These are phyloP conservation scores for Copsychus sechellarum DNA, from an alignment of 2,113 vertebrate genomes.

Conservation along the genomic window DNA sequence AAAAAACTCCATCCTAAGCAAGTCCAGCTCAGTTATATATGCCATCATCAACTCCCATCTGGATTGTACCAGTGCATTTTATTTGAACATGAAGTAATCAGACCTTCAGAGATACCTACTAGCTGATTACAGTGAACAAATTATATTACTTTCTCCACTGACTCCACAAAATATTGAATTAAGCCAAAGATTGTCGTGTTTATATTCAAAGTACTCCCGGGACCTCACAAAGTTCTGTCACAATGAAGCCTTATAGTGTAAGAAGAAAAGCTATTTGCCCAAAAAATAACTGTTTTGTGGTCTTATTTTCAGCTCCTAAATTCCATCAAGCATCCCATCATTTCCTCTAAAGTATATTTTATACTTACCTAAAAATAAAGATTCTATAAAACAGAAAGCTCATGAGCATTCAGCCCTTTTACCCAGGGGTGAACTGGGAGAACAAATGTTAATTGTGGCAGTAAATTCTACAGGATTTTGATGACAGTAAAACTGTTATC, in stretches of 20 bases:
- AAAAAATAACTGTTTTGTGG: background rate
- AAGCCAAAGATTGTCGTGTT: conserved; percentile 37
- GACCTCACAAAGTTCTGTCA: background rate
- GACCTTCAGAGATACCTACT: conserved; percentile 40
- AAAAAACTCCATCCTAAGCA: background rate
- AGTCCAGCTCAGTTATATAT: conserved; percentile 20
- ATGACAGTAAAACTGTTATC: background rate
- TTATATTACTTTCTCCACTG: conserved; percentile 51
- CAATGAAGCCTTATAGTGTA: background rate
- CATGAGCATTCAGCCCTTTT: background rate
- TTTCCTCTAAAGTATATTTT: background rate
- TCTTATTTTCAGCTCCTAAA: background rate
- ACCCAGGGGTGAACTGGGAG: background rate
- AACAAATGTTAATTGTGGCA: background rate
- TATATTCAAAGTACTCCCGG: conserved; percentile 6
- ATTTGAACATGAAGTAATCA: conserved; percentile 49
- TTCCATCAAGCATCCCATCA: background rate
- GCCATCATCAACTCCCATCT: conserved; percentile 27
- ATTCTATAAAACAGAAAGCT: background rate
- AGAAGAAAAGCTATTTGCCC: conserved; percentile 13
- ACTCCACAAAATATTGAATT: conserved; percentile 49
- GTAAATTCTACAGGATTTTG: background rate
- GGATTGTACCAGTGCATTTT: conserved; percentile 27
- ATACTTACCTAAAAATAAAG: background rate
- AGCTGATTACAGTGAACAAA: conserved; percentile 58